Evolutionary conservation across 2,113 vertebrate genomes (phyloP).

Genomic region (Caloenas nicobarica): DNA sequence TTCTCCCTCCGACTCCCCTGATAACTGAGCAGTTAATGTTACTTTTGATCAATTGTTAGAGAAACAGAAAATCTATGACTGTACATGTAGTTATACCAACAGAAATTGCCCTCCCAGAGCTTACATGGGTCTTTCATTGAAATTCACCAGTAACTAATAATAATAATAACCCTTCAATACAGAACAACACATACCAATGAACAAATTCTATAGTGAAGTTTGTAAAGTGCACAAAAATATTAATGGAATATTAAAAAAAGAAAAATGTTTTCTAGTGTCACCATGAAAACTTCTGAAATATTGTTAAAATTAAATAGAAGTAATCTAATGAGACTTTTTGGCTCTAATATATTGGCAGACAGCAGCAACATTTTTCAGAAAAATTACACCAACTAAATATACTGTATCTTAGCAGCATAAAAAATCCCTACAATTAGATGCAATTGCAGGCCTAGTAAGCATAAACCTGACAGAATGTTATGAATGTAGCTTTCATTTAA

Average conservation of each 20-base stretch:
- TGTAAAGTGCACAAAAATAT: conserved; percentile 81
- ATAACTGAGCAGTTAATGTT: not conserved
- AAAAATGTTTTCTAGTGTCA: conserved; percentile 48
- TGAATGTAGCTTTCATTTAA: conserved; percentile 50
- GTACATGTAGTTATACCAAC: not conserved
- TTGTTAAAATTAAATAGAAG: conserved; percentile 60
- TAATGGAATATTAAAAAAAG: not conserved
- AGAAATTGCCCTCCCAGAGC: conserved; percentile 6
- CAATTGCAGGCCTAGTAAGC: conserved; percentile 71
- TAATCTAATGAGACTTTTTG: conserved; percentile 70
- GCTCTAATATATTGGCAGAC: conserved; percentile 68
- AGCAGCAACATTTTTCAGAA: conserved; percentile 73
- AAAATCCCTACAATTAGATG: conserved; percentile 60
- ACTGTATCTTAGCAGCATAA: conserved; percentile 78
- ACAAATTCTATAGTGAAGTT: conserved; percentile 12
- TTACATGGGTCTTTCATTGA: conserved; percentile 27
- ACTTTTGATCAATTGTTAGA: not conserved
- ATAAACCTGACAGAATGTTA: conserved; percentile 67
- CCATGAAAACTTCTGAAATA: conserved; percentile 35
- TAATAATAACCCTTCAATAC: not conserved
- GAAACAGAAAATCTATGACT: not conserved
- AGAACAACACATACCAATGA: conserved; percentile 23
- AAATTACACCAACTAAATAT: conserved; percentile 60
- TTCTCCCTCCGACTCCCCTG: not conserved
- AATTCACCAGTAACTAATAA: conserved; percentile 15